Evolutionary conservation across 2,113 vertebrate genomes (phyloP).

Genomic region (Rissa tridactyla): DNA sequence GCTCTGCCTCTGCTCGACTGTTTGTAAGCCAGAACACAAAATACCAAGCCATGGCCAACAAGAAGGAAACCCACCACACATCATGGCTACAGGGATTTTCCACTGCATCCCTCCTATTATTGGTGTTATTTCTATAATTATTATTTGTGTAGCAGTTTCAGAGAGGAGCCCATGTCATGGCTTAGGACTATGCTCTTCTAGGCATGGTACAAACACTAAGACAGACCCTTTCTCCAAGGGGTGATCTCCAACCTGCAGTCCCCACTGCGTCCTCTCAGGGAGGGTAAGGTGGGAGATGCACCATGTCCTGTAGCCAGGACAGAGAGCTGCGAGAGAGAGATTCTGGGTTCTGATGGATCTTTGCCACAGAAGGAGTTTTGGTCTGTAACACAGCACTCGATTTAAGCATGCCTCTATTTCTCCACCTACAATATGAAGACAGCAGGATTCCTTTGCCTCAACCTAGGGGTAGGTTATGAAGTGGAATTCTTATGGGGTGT

Average conservation of each 20-base stretch:
- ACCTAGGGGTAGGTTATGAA: neutral
- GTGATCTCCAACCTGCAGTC: fast-evolving
- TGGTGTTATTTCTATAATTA: neutral
- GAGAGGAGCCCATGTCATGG: neutral
- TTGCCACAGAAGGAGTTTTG: neutral
- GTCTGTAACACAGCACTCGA: neutral
- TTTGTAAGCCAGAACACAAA: neutral
- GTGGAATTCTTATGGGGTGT: neutral
- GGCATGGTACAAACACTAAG: neutral
- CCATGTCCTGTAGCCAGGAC: neutral
- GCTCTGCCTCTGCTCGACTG: neutral
- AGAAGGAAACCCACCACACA: neutral
- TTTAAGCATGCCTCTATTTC: neutral
- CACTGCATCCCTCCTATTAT: fast-evolving
- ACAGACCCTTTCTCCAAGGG: neutral
- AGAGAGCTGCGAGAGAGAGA: neutral
- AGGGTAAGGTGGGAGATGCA: neutral
- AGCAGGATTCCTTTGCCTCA: neutral
- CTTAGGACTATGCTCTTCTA: neutral
- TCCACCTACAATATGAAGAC: neutral
- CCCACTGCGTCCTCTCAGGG: neutral
- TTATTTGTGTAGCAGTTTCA: neutral
- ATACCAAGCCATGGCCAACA: neutral
- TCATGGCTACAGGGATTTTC: neutral
- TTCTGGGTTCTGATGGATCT: neutral